Evolutionary conservation across 2,888 invertebrate species (phyloP), one percentile per base, ranked within the genome.

Genomic region (Perithous albicinctus): DNA sequence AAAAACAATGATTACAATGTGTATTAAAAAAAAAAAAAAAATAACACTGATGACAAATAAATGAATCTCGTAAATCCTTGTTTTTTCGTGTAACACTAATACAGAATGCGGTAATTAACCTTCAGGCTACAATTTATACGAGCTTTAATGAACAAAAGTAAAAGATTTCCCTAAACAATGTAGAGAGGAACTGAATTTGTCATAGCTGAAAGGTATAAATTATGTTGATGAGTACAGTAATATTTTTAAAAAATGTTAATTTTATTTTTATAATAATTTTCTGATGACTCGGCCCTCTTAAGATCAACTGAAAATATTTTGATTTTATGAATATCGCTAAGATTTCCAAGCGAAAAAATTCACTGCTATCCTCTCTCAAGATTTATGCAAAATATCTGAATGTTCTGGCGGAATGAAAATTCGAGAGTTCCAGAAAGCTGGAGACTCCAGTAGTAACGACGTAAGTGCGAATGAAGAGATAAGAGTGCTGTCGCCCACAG

Each of bases 401-500:
- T 32, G 15, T 32, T 32, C 15, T 29, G n/a, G 6, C n/a, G n/a
- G 12, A 29, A 18, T 18, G 18, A 15, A 32, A 35, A 18, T 18
- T 15, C 32, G 56, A 15, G 32, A 56, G 29, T 56, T 15, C 0
- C 32, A 18, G 59, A 32, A 32, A 7, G 35, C 18, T 32, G 15
- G 18, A 23, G 4, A 29, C 18, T 51, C 43, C 10, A 32, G 59
- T 46, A 41, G 46, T 56, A 69, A 69, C 63, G 38, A 23, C 66
- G 15, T 23, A 64, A 81, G 78, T 74, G 74, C 32, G 59, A 82
- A 70, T 32, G 43, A 75, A 70, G 70, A 61, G 67, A 66, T 41
- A 64, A 61, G 76, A 77, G 67, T 32, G 78, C 76, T 84, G 86
- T 82, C 85, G 82, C 75, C 79, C 29, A 20, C 41, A 41, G 59